Evolutionary conservation across 1,140 invertebrate species (phyloP), one percentile per base, ranked within the genome.

Genomic region (Maniola jurtina): DNA sequence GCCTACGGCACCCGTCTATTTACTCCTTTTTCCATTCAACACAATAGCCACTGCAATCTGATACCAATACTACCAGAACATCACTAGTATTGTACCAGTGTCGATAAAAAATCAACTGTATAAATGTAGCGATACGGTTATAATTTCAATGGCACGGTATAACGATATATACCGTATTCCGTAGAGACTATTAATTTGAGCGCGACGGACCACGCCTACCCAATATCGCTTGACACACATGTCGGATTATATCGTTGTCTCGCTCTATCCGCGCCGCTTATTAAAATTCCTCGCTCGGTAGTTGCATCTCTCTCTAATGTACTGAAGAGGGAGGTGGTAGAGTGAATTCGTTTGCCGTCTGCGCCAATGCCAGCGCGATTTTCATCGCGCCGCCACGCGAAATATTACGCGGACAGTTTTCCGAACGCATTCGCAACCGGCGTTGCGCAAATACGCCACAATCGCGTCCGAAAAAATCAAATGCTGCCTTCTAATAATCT

Each of bases 21-120:
- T 90, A 90, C 88, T 90, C 84, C 88, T 90, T 90, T 90, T 90
- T 90, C 86, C 86, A 89, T 89, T 89, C 86, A 90, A 84, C 86
- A 90, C 86, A 89, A 90, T 89, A 88, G 82, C 82, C 66, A 77
- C 82, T 89, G 86, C 87, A 89, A 88, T 86, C 80, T 71, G 75
- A 83, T 64, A 69, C 69, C 42, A 66, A 67, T 68, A 66, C 66
- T 63, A 76, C 56, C 68, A 64, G 75, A 79, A 89, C 78, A 72
- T 75, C 78, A 71, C 70, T 81, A 77, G 63, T 75, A 66, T 72
- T 11, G 55, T 33, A 9, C 11, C 1, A 2, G n/a, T 33, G 2
- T n/a, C 63, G 63, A 42, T 0, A 34, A 15, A 79, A 73, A 70
- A 40, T 50, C 7, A 58, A 75, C 80, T 68, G 58, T 84, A 77